Base-by-base conservation (phyloP, 2,797 vertebrate genomes). In the Crenuchus spilurus region DNA sequence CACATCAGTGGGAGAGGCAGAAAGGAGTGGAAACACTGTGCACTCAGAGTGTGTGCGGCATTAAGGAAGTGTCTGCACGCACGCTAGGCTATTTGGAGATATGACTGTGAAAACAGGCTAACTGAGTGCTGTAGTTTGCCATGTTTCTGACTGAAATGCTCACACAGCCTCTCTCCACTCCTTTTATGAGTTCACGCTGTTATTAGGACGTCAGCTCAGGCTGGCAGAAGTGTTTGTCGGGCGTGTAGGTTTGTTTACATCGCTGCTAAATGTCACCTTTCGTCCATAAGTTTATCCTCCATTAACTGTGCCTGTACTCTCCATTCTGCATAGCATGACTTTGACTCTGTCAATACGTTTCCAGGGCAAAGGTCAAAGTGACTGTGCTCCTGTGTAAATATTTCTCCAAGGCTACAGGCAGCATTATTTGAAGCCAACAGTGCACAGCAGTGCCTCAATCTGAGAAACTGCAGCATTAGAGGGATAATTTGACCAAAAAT, bases 331-430 rank as follows among this genome's bases (percentile, higher is more conserved):
- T 20, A 41, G 70, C 20, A n/a, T 35, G n/a, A 39, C 55, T 26
- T 41, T 30, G 44, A 37, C 64, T 76, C 66, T 33, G 28, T 65
- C 24, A 22, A n/a, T 54, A 58, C 63, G 24, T 64, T 54, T 76
- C 44, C 55, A 58, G 68, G 74, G 41, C 65, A 71, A 80, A 76
- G 73, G 69, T 77, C 46, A 79, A 74, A 64, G 71, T 65, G 51
- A 54, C 52, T 72, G 67, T 16, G 75, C 72, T 76, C 66, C 35
- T 57, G 2, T 48, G 68, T 72, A 75, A 79, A 79, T 49, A 69
- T 69, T 63, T 68, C 62, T 62, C 31, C 46, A 79, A 70, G 74
- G 39, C 62, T 61, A 28, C 39, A 46, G 22, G 14, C 35, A 1
- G 18, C 39, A 41, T 61, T 41, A 61, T 61, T 35, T 20, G 57